Percentiles rank a stretch among this genome's conserved stretches.
Evolutionary conservation across 2,888 invertebrate genomes (phyloP).

Genomic region (Caenorhabditis imperialis): DNA sequence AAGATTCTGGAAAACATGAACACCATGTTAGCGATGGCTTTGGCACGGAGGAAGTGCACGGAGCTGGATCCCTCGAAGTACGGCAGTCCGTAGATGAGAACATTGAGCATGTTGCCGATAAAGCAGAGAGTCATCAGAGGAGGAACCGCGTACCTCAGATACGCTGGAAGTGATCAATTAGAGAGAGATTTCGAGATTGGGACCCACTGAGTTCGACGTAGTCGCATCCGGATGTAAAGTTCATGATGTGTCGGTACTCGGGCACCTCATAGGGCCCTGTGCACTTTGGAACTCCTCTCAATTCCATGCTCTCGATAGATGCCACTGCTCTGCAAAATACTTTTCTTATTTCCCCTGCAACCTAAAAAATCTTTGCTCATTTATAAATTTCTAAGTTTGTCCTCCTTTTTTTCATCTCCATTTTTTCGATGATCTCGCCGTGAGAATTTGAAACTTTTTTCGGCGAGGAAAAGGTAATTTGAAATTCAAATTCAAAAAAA

Average conservation of each 20-base stretch:
- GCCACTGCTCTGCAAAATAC: conserved; percentile 39
- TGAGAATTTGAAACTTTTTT: conserved; percentile 11
- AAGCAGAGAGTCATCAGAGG: conserved; percentile 70
- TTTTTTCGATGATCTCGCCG: too few species aligned
- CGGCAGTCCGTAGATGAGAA: conserved; percentile 73
- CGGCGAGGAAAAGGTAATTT: neutral
- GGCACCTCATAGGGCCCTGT: conserved; percentile 21
- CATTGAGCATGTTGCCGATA: conserved; percentile 71
- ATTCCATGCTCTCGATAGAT: conserved; percentile 20
- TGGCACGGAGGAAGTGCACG: conserved; percentile 73
- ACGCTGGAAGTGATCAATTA: conserved; percentile 35
- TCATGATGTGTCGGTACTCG: conserved; percentile 52
- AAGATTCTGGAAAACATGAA: conserved; percentile 72
- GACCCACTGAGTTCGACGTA: conserved; percentile 52
- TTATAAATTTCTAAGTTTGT: conserved; percentile 13
- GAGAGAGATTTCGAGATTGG: neutral
- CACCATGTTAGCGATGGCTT: conserved; percentile 71
- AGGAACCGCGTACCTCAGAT: conserved; percentile 67
- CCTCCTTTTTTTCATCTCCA: neutral
- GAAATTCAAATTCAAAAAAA: too few species aligned
- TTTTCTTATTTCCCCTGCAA: conserved; percentile 2
- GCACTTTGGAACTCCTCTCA: conserved; percentile 22
- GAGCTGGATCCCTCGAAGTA: conserved; percentile 74
- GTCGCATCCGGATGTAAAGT: conserved; percentile 56
- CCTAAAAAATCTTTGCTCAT: conserved; percentile 9